Base-by-base conservation (phyloP, 2,888 invertebrate species). In the Galeopsomyia nigrocyanea region DNA sequence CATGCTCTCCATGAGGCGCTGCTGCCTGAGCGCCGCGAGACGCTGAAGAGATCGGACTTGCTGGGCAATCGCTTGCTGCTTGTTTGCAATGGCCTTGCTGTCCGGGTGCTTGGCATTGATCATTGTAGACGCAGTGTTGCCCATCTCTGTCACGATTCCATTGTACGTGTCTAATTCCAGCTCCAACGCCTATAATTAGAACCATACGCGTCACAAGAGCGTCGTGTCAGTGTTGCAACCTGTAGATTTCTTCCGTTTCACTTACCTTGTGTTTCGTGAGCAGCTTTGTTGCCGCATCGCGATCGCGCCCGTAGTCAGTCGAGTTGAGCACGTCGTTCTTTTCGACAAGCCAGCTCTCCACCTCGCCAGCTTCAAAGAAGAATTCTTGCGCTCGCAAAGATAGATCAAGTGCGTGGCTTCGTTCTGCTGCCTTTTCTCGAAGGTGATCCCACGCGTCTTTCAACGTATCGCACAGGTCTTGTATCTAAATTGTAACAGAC, bases 271-370 rank as follows among this genome's bases (percentile, higher is more conserved):
- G 98, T 84, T 96, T 95, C 0, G 98, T 97, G 19, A 99, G 88
- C 56, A 98, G 89, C 87, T 97, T 97, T 51, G 97, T 95, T 19
- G 97, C 96, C 0, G 95, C 91, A 81, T 96, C 96, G 49, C 96
- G 90, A 86, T 98, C 97, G 62, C 93, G 89, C n/a, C 97, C 97
- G 76, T 93, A 94, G 84, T 97, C 96, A 0, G 92, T 92, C n/a
- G 93, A 93, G 47, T 91, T 91, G 6, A 97, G 87, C 46, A 94
- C 91, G 74, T 94, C 93, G 60, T 92, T 93, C 84, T 94, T 94
- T 87, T 98, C 97, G 50, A 92, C 92, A 76, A 98, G 89, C 97
- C 97, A 98, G 31, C 94, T 92, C 87, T 98, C 98, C 75, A 98
- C 94, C 87, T 97, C 97, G 58, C 92, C 92, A 14, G 95, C 95